These are phyloP conservation scores for Brachyrhaphis roseni DNA, from an alignment of 2,797 vertebrate genomes.

Conservation along the genomic window DNA sequence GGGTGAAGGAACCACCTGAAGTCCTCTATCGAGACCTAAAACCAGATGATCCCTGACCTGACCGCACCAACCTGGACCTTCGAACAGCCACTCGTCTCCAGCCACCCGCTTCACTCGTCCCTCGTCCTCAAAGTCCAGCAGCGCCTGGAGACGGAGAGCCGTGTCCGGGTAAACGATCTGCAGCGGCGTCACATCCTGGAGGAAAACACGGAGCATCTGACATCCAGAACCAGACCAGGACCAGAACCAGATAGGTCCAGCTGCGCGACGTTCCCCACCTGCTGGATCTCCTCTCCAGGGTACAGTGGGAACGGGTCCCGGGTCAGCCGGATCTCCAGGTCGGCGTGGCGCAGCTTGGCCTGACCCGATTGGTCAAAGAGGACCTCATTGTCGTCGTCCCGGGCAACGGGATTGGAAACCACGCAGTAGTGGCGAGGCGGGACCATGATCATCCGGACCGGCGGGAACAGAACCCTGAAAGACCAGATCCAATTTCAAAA, in stretches of 20 bases:
- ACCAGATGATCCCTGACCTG: not conserved
- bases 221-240: not conserved
- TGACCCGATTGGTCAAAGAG: slow-evolving; percentile 84
- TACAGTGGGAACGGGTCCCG: slow-evolving; percentile 92
- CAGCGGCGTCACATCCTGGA: slow-evolving; percentile 84
- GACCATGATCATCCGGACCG: slow-evolving; percentile 86
- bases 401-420: slow-evolving; percentile 83
- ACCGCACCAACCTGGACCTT: slow-evolving; percentile 83
- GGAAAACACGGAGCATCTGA: not conserved
- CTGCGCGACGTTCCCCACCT: slow-evolving; percentile 69
- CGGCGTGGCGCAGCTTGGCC: slow-evolving; percentile 88
- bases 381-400: slow-evolving; percentile 64
- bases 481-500: not conserved
- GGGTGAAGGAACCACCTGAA: not conserved
- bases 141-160: slow-evolving; percentile 87
- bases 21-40: not conserved
- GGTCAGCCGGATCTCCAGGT: slow-evolving; percentile 89
- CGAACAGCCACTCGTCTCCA: slow-evolving; percentile 93
- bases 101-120: slow-evolving; percentile 81
- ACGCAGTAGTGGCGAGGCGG: slow-evolving; percentile 90
- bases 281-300: slow-evolving; percentile 87
- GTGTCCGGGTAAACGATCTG: slow-evolving; percentile 89
- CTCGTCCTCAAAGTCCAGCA: slow-evolving; percentile 86
- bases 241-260: no score
- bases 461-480: slow-evolving; percentile 84